Evolutionary conservation across 2,113 vertebrate genomes (phyloP).

Genomic region (Bujurquina vittata): DNA sequence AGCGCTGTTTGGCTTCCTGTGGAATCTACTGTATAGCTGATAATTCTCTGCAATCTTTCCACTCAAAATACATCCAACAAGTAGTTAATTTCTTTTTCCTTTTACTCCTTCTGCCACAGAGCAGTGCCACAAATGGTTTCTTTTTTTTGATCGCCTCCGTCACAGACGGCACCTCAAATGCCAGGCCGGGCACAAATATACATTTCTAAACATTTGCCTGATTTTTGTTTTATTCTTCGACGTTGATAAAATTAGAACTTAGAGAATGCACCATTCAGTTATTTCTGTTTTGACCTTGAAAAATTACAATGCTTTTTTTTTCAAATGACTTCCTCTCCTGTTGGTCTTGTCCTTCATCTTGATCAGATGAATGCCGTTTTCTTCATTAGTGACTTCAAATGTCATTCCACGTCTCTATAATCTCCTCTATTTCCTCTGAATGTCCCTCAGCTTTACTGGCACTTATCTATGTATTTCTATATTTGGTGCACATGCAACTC

Average conservation of each 20-base stretch:
- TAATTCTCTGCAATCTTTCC: neutral
- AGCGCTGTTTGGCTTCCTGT: slow-evolving; percentile 41
- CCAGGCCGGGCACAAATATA: neutral
- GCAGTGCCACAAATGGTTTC: neutral
- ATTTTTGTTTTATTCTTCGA: neutral
- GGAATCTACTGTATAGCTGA: slow-evolving; percentile 1
- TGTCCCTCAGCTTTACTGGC: neutral
- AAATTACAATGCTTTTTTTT: neutral
- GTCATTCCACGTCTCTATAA: neutral
- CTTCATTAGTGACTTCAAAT: neutral
- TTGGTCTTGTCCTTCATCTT: neutral
- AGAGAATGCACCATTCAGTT: neutral
- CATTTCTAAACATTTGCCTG: neutral
- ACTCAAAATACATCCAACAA: neutral
- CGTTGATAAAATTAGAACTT: neutral
- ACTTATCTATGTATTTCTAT: slow-evolving; percentile 33
- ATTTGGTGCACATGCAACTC: slow-evolving; percentile 21
- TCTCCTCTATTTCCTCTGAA: slow-evolving; percentile 2
- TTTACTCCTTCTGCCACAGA: neutral
- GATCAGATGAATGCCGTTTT: neutral
- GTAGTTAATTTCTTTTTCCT: neutral
- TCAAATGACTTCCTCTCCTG: neutral
- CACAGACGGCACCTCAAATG: neutral
- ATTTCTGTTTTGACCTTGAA: neutral
- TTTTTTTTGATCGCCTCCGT: neutral